Percentiles rank a stretch among this genome's conserved stretches.
These are phyloP conservation scores for Marmota flaviventris DNA, from an alignment of 2,113 vertebrate species.

Conservation along the genomic window DNA sequence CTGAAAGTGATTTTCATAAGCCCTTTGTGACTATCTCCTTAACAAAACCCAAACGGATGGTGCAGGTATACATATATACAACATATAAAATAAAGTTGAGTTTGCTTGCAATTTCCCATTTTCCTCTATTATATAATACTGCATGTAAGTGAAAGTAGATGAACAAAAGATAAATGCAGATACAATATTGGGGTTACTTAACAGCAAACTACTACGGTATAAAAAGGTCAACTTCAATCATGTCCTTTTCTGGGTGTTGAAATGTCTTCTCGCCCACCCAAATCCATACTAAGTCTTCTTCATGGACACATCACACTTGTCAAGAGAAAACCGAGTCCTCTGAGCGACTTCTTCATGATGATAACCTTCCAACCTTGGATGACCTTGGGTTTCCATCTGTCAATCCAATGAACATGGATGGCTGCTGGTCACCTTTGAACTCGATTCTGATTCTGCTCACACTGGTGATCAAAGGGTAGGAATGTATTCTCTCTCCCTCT, in stretches of 20 bases:
- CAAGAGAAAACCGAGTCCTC: constrained; percentile 13
- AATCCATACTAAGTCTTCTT: constrained; percentile 68
- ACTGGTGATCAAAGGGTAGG: constrained; percentile 15
- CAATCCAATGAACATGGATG: background rate
- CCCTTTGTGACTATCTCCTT: constrained; percentile 81
- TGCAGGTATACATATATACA: constrained; percentile 82
- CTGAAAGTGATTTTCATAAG: constrained; percentile 82
- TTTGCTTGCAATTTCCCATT: constrained; percentile 71
- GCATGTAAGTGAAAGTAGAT: constrained; percentile 80
- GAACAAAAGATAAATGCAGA: constrained; percentile 79
- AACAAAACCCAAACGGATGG: constrained; percentile 78
- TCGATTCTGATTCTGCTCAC: background rate
- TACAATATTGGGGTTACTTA: constrained; percentile 79
- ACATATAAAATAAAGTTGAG: constrained; percentile 74
- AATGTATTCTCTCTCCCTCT: constrained; percentile 43
- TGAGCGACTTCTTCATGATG: constrained; percentile 19
- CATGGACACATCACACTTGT: constrained; percentile 37
- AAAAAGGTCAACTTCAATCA: constrained; percentile 77
- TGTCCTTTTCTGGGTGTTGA: constrained; percentile 20
- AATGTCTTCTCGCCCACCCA: constrained; percentile 56
- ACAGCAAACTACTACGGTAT: constrained; percentile 75
- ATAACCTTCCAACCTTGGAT: background rate
- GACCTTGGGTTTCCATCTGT: constrained; percentile 42
- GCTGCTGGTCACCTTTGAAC: background rate
- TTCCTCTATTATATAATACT: constrained; percentile 83